Conservation (phyloP, 2,888 invertebrate species). For the Lithosia quadra region DNA sequence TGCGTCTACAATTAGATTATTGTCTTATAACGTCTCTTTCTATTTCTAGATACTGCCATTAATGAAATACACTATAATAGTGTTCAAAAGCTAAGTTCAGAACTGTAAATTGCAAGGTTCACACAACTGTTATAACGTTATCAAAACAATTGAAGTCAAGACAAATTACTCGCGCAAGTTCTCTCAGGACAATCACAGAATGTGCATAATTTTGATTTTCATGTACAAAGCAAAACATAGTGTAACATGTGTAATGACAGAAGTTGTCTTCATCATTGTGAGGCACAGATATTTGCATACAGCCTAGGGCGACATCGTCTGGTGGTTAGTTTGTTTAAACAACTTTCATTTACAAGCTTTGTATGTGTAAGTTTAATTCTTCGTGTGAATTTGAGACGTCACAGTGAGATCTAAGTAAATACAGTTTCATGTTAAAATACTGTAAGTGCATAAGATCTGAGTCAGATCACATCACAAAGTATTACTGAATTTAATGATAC, state of each 20-base stretch:
- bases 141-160: conserved; percentile 22
- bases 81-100: background rate
- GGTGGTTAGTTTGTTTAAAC: conserved; percentile 41
- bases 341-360: conserved; percentile 30
- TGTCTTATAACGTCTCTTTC: no score
- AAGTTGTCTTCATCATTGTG: conserved; percentile 55
- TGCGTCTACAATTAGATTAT: background rate
- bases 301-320: conserved; percentile 32
- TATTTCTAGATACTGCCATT: background rate
- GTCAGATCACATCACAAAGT: no score
- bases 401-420: background rate
- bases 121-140: background rate
- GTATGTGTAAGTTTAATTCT: background rate
- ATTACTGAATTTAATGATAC: no score
- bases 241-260: conserved; percentile 53
- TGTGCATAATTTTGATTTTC: conserved; percentile 51
- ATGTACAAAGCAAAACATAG: conserved; percentile 45
- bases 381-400: background rate
- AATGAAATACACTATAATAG: background rate
- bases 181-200: conserved; percentile 36
- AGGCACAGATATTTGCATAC: conserved; percentile 51
- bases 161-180: conserved; percentile 24
- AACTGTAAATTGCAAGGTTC: background rate
- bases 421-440: background rate
- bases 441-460: no score